Base-by-base conservation (phyloP, 23 tunicate genomes). In the Halocynthia aurantium region DNA sequence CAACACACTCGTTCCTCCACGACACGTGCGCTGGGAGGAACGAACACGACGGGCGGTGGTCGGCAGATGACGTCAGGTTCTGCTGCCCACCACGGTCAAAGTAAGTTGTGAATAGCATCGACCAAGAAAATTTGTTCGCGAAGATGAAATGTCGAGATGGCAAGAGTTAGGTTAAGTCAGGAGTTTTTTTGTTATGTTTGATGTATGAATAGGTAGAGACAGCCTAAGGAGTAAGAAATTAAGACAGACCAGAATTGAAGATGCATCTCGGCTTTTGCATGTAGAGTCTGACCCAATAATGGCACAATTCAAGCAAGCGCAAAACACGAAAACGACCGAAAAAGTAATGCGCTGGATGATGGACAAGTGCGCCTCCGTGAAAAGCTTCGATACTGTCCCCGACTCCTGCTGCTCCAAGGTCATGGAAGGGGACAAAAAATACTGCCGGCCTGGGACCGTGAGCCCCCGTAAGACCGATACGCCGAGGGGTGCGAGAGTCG, bases 1-100 rank as follows among this genome's bases (percentile, higher is more conserved):
- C 78, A 74, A 6, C 78, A 74, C 22, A 74, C 78, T 4, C 78
- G 78, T 53, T 74, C 78, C 5, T 74, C 78, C 56, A 74, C 78
- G 8, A 74, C 55, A 20, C 56, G 78, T 15, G 78, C 78, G 31
- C 63, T 74, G 8, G 78, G 78, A 13, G 78, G 78, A 12, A 74
- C 78, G 19, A 54, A 20, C 63, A 54, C 78, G 5, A 74, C 78
- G n/a, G 78, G 78, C 8, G 44, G 44, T 31, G 64, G 55, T 53
- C 78, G 78, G 20, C 78, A 74, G 22, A 15, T 74, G 21, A 62
- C 19, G 10, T 31, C 44, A 31, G 64, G 78, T 17, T 74, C 78
- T 20, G 78, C 78, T 74, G 78, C 78, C 54, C 78, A 74, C 22
- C 78, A 74, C 57, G 78, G 62, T 54, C 78, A 74, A 74, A 74